These are phyloP conservation scores for Zosterops japonicus DNA, from an alignment of 2,113 vertebrate genomes.

Conservation along the genomic window DNA sequence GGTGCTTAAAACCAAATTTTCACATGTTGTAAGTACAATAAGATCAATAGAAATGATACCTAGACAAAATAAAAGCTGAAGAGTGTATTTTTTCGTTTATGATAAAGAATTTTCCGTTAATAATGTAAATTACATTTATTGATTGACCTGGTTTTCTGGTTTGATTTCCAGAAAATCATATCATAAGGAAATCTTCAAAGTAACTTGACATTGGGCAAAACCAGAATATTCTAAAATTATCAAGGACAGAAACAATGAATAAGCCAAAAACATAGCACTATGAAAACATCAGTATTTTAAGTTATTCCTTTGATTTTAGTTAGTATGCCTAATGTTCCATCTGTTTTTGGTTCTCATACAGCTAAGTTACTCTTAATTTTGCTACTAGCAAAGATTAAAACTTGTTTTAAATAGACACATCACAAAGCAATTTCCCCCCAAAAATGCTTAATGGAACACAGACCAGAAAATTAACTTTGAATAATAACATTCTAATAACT, in stretches of 20 bases:
- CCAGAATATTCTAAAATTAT: background rate
- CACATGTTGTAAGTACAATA: background rate
- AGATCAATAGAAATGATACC: background rate
- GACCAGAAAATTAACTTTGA: slow-evolving; percentile 1
- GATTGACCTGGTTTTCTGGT: background rate
- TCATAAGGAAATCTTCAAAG: background rate
- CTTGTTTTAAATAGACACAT: background rate
- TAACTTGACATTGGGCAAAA: background rate
- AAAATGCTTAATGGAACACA: background rate
- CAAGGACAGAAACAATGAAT: background rate
- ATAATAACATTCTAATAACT: background rate
- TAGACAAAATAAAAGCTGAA: background rate
- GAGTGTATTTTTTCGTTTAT: background rate
- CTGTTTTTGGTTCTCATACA: background rate
- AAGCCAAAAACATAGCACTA: background rate
- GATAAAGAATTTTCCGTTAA: background rate
- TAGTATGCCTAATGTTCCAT: background rate
- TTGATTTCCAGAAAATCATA: slow-evolving; percentile 9
- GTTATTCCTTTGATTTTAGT: background rate
- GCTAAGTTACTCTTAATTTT: slow-evolving; percentile 18
- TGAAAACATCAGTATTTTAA: slow-evolving; percentile 2
- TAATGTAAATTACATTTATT: background rate
- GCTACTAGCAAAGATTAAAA: background rate
- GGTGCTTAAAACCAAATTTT: background rate
- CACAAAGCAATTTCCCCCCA: background rate